Conservation (phyloP, 2,888 invertebrate genomes). For the Autographa pulchrina region DNA sequence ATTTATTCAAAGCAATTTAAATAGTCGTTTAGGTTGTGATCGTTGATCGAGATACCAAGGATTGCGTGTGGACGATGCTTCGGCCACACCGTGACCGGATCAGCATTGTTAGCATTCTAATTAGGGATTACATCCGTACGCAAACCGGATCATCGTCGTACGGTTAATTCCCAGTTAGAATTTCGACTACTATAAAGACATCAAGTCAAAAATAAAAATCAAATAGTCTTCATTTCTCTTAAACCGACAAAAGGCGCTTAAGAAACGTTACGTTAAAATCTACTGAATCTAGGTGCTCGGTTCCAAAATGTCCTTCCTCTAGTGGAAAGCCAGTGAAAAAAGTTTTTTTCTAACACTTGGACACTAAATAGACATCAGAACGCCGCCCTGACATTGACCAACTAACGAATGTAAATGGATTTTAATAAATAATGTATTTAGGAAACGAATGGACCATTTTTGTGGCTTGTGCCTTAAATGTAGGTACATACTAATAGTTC, state of each 20-base stretch:
- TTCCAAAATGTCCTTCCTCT: too few species aligned
- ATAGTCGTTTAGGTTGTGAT: neutral
- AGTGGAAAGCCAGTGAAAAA: too few species aligned
- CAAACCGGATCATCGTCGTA: neutral
- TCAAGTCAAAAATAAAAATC: too few species aligned
- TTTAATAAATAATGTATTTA: neutral
- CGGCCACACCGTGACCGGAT: neutral
- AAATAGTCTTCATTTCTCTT: too few species aligned
- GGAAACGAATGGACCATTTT: neutral
- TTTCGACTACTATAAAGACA: too few species aligned
- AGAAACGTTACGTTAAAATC: too few species aligned
- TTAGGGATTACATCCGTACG: neutral
- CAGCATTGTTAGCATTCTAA: neutral
- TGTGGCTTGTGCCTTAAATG: neutral
- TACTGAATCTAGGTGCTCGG: too few species aligned
- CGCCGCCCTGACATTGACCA: neutral
- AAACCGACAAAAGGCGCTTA: too few species aligned
- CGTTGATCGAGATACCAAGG: neutral
- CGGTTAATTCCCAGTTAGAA: neutral
- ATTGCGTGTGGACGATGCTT: constrained; percentile 4
- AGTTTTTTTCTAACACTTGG: too few species aligned
- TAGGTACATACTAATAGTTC: neutral
- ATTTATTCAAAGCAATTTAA: neutral
- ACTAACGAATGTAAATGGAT: neutral
- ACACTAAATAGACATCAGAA: too few species aligned